Conservation (phyloP, 1,140 invertebrate genomes). For the Aphelenchoides fujianensis region DNA sequence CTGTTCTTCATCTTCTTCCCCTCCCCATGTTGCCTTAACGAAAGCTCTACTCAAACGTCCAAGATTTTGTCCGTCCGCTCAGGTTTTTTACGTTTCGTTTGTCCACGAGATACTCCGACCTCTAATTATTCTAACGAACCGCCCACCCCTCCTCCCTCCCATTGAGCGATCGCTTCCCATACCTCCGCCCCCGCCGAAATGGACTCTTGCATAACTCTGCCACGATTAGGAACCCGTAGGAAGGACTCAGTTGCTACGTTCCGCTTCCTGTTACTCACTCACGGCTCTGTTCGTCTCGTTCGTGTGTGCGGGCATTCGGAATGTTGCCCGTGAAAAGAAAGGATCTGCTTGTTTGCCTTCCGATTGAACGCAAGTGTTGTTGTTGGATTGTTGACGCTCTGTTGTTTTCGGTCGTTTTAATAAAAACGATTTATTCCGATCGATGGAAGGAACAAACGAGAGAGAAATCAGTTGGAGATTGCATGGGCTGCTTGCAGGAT, state of each 20-base stretch:
- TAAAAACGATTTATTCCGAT: neutral
- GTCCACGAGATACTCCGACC: too few species aligned
- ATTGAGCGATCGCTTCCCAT: too few species aligned
- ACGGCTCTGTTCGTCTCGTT: neutral
- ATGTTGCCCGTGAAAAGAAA: neutral
- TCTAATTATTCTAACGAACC: too few species aligned
- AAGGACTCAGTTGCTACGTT: conserved; percentile 3
- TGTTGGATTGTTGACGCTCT: neutral
- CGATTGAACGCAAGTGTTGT: neutral
- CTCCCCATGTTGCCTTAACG: too few species aligned
- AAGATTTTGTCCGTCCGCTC: too few species aligned
- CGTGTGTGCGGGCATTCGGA: neutral
- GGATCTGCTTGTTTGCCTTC: neutral
- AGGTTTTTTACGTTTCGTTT: too few species aligned
- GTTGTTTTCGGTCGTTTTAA: too few species aligned
- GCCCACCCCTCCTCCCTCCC: too few species aligned
- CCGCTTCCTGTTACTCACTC: neutral
- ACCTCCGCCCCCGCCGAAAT: neutral
- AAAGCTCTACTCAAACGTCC: too few species aligned
- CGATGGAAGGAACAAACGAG: too few species aligned
- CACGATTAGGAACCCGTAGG: neutral
- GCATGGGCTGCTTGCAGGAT: conserved; percentile 2
- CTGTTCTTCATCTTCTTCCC: too few species aligned
- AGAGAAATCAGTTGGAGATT: too few species aligned
- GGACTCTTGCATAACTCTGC: neutral